These are phyloP conservation scores for Nasonovia ribisnigri DNA, from an alignment of 2,888 invertebrate species.

Conservation along the genomic window DNA sequence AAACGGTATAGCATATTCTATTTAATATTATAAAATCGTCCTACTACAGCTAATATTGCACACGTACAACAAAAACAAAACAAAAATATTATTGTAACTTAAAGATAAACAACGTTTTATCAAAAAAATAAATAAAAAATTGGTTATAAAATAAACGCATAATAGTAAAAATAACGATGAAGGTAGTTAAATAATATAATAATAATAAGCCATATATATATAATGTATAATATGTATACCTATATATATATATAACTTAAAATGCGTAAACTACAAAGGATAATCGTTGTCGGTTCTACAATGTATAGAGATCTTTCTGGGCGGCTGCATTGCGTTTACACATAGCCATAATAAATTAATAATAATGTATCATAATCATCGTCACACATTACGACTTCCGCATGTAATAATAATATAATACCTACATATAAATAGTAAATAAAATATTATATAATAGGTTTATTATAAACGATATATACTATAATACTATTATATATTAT, in stretches of 20 bases:
- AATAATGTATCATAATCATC: too few species aligned
- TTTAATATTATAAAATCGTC: background rate
- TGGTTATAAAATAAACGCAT: background rate
- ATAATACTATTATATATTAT: background rate
- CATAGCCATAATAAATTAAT: background rate
- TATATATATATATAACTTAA: background rate
- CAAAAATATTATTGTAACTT: conserved; percentile 24
- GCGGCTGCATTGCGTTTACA: background rate
- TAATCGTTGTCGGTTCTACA: background rate
- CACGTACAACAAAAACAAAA: conserved; percentile 3
- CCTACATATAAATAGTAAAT: background rate
- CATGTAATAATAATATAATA: background rate
- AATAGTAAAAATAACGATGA: background rate
- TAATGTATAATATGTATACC: background rate
- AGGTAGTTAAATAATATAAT: background rate
- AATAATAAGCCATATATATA: background rate
- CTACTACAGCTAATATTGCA: conserved; percentile 46
- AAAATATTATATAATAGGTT: too few species aligned
- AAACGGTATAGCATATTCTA: background rate
- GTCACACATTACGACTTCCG: too few species aligned
- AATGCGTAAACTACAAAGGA: background rate
- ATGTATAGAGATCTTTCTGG: background rate
- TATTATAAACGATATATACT: too few species aligned
- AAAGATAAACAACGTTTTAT: background rate
- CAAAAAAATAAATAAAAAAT: background rate